Evolutionary conservation across 1,140 invertebrate species (phyloP), one percentile per base, ranked within the genome.

Genomic region (Zelostemma sp.): DNA sequence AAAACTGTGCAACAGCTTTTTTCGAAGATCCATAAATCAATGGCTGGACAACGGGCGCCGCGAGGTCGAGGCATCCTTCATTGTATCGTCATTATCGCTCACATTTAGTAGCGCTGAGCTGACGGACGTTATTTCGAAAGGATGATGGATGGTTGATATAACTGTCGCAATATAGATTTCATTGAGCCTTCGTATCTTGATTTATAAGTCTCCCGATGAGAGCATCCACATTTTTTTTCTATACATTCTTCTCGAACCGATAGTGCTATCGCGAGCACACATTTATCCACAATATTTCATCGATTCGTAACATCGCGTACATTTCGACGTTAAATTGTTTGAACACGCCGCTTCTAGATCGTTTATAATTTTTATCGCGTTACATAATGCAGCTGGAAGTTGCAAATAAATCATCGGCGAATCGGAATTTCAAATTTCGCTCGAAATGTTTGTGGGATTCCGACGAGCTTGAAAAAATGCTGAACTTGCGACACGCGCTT

Each of bases 141-240:
- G 77, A 81, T 82, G 80, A 82, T 78, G 65, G 78, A 82, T 82
- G 71, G 72, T 73, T 80, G 77, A 68, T 80, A 81, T 80, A 80
- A 79, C 77, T 81, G 77, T 82, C 79, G 78, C 77, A 76, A 79
- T 75, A 75, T 69, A 65, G 58, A 70, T 56, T 43, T 46, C 28
- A 19, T 38, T 74, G 72, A 75, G 72, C 71, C 65, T 70, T 71
- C 59, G 67, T 80, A 77, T 80, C 79, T 81, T 82, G 79, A 82
- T 80, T 82, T 80, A 80, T 43, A 12, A 49, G 45, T 15, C 38
- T 40, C 33, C 41, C 16, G 35, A n/a, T n/a, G n/a, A n/a, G n/a
- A n/a, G n/a, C n/a, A n/a, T n/a, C n/a, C n/a, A n/a, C n/a, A n/a
- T n/a, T n/a, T n/a, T n/a, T n/a, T n/a, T n/a, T n/a, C n/a, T n/a